These are phyloP conservation scores for Ctenicera cuprea DNA, from an alignment of 2,888 invertebrate species.

Conservation along the genomic window DNA sequence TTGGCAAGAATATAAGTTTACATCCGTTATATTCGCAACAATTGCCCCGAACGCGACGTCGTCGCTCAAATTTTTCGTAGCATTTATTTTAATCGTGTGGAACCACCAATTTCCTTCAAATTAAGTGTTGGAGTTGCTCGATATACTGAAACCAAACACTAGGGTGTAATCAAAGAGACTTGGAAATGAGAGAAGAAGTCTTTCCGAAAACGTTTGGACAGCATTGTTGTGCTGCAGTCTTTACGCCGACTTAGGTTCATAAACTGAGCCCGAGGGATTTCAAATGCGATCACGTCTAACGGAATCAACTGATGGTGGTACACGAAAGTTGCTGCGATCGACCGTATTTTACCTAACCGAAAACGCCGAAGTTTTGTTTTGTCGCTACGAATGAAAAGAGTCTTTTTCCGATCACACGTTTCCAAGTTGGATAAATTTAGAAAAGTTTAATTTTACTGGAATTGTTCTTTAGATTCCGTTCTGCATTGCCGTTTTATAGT, in stretches of 20 bases:
- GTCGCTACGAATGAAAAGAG: constrained; percentile 49
- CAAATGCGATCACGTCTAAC: constrained; percentile 66
- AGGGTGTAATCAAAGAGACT: constrained; percentile 49
- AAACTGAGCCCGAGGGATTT: constrained; percentile 64
- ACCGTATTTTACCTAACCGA: constrained; percentile 62
- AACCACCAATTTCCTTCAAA: not conserved
- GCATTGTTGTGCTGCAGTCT: constrained; percentile 63
- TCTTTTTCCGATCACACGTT: constrained; percentile 51
- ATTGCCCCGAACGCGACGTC: not conserved
- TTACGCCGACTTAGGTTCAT: constrained; percentile 64
- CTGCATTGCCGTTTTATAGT: constrained; percentile 45
- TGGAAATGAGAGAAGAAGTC: constrained; percentile 54
- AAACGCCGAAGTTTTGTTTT: constrained; percentile 57
- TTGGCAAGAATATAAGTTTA: constrained; percentile 8
- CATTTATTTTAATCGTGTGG: not conserved
- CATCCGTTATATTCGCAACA: not conserved
- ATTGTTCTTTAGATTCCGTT: constrained; percentile 51
- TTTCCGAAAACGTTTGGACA: constrained; percentile 63
- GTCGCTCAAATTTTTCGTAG: not conserved
- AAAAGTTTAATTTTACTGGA: constrained; percentile 53
- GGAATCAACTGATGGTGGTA: constrained; percentile 64
- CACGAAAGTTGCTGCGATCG: constrained; percentile 58
- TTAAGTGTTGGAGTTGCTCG: constrained; percentile 20
- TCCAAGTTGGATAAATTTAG: constrained; percentile 51
- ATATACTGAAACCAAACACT: constrained; percentile 27